Base-by-base conservation (phyloP, 2,888 invertebrate genomes). In the Bruchidius siliquastri region DNA sequence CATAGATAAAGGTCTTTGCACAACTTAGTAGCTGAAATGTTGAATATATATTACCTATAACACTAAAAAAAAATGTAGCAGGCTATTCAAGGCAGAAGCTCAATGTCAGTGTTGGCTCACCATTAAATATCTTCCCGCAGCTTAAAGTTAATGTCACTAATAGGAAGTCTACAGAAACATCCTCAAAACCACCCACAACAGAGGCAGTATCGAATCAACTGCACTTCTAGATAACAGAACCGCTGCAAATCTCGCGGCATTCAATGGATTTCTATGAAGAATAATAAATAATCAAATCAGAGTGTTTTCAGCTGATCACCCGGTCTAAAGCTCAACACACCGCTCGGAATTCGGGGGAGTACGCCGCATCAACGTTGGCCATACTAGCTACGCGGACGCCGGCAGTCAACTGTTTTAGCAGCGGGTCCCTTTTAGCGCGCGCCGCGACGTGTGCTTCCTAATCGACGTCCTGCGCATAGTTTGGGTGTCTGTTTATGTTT, bases 341-440 rank as follows among this genome's bases (percentile, higher is more conserved):
- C 49, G 49, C 49, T 49, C 49, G 49, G 18, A 30, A 1, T 49
- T 4, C 49, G 49, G 18, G 49, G 49, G 49, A 49, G 49, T 49
- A 49, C 49, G 49, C 1, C 49, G 1, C 8, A 49, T 49, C 49
- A 13, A 49, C 76, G 77, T 77, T 72, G 75, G 75, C 77, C 78
- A 75, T 78, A 77, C 77, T 79, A 77, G 70, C 78, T 72, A 77
- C 75, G 74, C 79, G 80, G 77, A 75, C 76, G 78, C 79, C 80
- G 79, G 74, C 77, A 78, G 79, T 79, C 77, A 77, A 80, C 80
- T 80, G 79, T 78, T 79, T 77, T 76, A 74, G 75, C 76, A 77
- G 76, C 77, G 75, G 75, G 71, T 76, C 75, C 75, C 76, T 77
- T 78, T 74, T 76, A 73, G 75, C 76, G 76, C 77, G 49, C 49